Percentiles rank a stretch among this genome's conserved stretches.
Evolutionary conservation across 2,797 vertebrate genomes (phyloP).

Genomic region (Syndactyla subalaris): DNA sequence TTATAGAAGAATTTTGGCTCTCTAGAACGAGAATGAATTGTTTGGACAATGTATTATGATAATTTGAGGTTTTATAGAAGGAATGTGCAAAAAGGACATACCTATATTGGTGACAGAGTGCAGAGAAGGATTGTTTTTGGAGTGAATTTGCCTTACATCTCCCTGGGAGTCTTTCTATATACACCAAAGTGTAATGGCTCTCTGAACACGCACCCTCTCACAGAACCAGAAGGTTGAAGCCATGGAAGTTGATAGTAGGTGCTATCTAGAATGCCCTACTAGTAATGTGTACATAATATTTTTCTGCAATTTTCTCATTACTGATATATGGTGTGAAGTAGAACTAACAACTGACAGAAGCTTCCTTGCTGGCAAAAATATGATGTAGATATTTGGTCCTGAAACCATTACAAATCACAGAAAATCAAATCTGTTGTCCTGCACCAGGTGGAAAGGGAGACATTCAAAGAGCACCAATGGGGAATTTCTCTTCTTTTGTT

Average conservation of each 20-base stretch:
- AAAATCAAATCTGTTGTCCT: not conserved
- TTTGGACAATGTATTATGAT: not conserved
- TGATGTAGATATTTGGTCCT: not conserved
- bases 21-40: not conserved
- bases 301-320: not conserved
- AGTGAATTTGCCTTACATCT: not conserved
- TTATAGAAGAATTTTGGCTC: not conserved
- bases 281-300: not conserved
- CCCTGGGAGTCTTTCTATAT: not conserved
- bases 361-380: not conserved
- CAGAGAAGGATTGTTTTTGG: not conserved
- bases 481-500: not conserved
- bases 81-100: not conserved
- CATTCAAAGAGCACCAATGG: not conserved
- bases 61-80: not conserved
- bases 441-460: not conserved
- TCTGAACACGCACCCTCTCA: not conserved
- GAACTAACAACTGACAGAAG: not conserved
- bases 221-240: not conserved
- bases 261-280: not conserved
- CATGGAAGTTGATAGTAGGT: too few relatives aligned
- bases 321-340: not conserved
- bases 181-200: not conserved
- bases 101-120: not conserved
- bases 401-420: not conserved